Base-by-base conservation (phyloP, 2,888 invertebrate species). In the Aplocera efformata region DNA sequence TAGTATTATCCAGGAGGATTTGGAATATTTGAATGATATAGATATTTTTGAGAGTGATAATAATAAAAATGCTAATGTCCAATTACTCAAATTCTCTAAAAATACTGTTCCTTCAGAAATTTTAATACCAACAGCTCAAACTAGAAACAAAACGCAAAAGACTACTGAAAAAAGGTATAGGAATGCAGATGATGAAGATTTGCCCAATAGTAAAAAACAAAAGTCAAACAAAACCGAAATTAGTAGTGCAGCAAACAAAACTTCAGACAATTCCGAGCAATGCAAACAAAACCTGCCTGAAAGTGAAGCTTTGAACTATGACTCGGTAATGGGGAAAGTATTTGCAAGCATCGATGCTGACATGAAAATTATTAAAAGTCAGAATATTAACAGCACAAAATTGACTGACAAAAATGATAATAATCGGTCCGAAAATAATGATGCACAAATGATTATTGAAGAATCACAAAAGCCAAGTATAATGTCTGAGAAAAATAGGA, bases 301-400 rank as follows among this genome's bases (percentile, higher is more conserved):
- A 20, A 82, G 72, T 66, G 79, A 81, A 50, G 53, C 66, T 24
- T 65, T 72, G 22, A 79, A 72, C 45, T 85, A 85, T 62, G 83
- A 88, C 58, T 60, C 59, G 13, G 60, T 84, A 17, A 80, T 85
- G 69, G 69, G 68, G 9, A 71, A 79, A 60, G 83, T 80, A 6
- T 84, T 84, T 66, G 82, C 80, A 25, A 80, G 63, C 43, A 85
- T 84, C 60, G 80, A 86, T 63, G 76, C 77, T 23, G 85, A 86
- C 43, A 79, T 84, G 36, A 63, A 68, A 53, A 60, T 61, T 43
- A 63, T 58, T 37, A 66, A 69, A 50, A 63, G 56, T 31, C 63
- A 67, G 42, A 58, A 59, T 22, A 32, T 48, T 13, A 43, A 28
- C 7, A 60, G 51, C 37, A 33, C 38, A 21, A 42, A 20, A 26